These are phyloP conservation scores for Eublepharis macularius DNA, from an alignment of 2,113 vertebrate genomes.

Conservation along the genomic window DNA sequence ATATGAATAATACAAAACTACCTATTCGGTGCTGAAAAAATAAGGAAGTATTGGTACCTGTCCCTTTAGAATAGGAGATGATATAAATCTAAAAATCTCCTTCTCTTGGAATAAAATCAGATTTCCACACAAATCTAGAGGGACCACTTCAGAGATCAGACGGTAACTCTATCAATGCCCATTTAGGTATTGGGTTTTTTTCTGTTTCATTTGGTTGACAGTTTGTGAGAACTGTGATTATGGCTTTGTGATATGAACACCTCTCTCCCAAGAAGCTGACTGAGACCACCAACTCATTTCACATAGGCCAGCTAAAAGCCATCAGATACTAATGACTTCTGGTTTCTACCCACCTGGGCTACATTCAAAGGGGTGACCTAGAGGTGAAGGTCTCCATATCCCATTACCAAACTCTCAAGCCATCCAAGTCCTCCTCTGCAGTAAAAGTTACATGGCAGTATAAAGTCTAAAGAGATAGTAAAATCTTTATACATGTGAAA, in stretches of 20 bases:
- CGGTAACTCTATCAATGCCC: background rate
- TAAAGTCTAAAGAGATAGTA: constrained; percentile 40
- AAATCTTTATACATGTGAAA: constrained; percentile 33
- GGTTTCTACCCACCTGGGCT: constrained; percentile 66
- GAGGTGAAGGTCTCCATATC: constrained; percentile 67
- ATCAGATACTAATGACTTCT: constrained; percentile 62
- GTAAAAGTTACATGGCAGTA: constrained; percentile 32
- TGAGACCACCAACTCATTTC: constrained; percentile 63
- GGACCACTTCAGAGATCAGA: background rate
- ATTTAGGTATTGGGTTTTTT: background rate
- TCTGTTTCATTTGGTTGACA: constrained; percentile 6
- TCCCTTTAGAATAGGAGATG: background rate
- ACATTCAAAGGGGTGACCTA: constrained; percentile 60
- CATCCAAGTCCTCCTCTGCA: constrained; percentile 28
- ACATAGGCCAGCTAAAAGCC: constrained; percentile 50
- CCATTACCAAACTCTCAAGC: constrained; percentile 57
- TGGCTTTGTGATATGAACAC: constrained; percentile 27
- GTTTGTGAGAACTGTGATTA: background rate
- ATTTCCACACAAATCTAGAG: background rate
- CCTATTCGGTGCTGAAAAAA: background rate
- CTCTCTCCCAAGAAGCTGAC: constrained; percentile 27
- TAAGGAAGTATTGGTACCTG: background rate
- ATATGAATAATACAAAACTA: background rate
- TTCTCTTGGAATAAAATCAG: background rate
- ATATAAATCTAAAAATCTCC: background rate